A percentile compares a stretch with the other conserved stretches of the same genome.
Conservation (phyloP, 2,113 vertebrate species). For the Numida meleagris region DNA sequence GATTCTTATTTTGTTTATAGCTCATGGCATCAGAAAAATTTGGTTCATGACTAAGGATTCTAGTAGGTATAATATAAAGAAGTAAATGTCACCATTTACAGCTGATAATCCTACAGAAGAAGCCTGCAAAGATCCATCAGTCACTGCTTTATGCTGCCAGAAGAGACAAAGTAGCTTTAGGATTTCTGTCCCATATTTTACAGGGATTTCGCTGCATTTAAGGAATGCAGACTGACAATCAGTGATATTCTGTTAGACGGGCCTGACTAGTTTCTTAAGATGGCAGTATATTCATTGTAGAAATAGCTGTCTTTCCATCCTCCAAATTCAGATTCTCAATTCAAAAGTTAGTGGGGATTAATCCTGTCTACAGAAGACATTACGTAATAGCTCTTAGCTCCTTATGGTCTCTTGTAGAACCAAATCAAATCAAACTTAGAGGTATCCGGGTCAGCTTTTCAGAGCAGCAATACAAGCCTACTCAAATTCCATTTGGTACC, state of each 20-base stretch:
- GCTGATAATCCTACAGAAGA: slow-evolving; percentile 49
- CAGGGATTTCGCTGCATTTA: slow-evolving; percentile 28
- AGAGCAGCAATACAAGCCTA: neutral
- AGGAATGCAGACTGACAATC: slow-evolving; percentile 29
- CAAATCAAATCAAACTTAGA: slow-evolving; percentile 34
- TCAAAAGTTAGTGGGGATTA: slow-evolving; percentile 37
- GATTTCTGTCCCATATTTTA: slow-evolving; percentile 34
- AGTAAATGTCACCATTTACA: slow-evolving; percentile 14
- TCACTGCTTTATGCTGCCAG: slow-evolving; percentile 30
- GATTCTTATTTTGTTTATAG: slow-evolving; percentile 21
- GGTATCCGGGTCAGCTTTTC: slow-evolving; percentile 3
- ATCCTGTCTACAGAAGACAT: neutral
- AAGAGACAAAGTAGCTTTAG: slow-evolving; percentile 17
- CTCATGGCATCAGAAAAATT: slow-evolving; percentile 29
- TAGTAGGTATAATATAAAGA: slow-evolving; percentile 26
- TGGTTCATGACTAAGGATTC: slow-evolving; percentile 27
- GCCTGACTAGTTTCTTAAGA: slow-evolving; percentile 15
- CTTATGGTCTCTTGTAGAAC: neutral
- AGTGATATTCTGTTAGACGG: neutral
- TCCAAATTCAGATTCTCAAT: slow-evolving; percentile 12
- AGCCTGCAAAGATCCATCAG: slow-evolving; percentile 49
- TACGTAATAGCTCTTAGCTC: slow-evolving; percentile 10
- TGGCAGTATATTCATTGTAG: neutral
- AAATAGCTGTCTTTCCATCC: neutral
- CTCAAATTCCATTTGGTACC: slow-evolving; percentile 29